Percentiles rank a stretch among this genome's conserved stretches.
These are phyloP conservation scores for Cladopsammia gracilis DNA, from an alignment of 64 coral and sea anemone genomes.

Conservation along the genomic window DNA sequence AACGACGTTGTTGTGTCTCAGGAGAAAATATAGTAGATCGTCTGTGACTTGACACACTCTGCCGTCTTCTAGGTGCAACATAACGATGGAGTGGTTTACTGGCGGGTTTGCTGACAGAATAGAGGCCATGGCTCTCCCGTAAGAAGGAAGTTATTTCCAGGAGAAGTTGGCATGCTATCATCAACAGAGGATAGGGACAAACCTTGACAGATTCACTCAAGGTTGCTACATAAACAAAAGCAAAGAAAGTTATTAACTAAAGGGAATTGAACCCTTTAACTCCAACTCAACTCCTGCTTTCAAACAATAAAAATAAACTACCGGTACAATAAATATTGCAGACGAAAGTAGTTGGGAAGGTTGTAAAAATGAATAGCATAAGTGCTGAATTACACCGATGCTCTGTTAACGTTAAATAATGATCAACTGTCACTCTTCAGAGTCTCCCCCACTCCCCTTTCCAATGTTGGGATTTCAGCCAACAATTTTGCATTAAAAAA, in stretches of 20 bases:
- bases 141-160: slow-evolving; percentile 95
- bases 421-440: too few relatives aligned
- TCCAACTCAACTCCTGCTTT: too few relatives aligned
- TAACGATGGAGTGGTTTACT: slow-evolving; percentile 16
- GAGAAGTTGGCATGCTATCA: slow-evolving; percentile 93
- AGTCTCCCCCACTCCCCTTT: too few relatives aligned
- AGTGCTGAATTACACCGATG: too few relatives aligned
- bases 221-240: slow-evolving; percentile 62
- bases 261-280: too few relatives aligned
- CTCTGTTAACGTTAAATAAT: too few relatives aligned
- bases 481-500: too few relatives aligned
- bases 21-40: not conserved
- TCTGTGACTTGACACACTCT: slow-evolving; percentile 22
- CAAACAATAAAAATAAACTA: too few relatives aligned
- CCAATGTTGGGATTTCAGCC: too few relatives aligned
- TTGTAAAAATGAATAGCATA: too few relatives aligned
- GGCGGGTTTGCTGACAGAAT: slow-evolving; percentile 61
- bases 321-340: too few relatives aligned
- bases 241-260: not conserved
- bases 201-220: slow-evolving; percentile 79
- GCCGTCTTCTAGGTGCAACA: not conserved
- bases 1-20: slow-evolving; percentile 65
- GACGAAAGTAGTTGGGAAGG: too few relatives aligned
- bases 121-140: slow-evolving; percentile 92
- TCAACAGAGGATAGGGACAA: slow-evolving; percentile 89